Evolutionary conservation across 2,888 invertebrate species (phyloP).

Genomic region (Oscheius sp.): DNA sequence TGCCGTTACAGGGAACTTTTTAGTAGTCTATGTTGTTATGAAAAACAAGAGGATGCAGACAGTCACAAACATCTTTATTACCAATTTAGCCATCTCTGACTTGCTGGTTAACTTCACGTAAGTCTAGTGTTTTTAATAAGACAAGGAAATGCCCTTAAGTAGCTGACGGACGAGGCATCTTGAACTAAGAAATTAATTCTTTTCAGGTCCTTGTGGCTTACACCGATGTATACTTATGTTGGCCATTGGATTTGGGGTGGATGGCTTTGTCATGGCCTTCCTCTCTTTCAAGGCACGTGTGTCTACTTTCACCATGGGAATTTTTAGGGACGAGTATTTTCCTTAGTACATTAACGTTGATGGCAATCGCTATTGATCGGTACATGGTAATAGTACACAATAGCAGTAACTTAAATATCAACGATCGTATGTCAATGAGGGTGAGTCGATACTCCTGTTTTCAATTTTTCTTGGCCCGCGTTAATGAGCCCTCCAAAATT

Average conservation of each 20-base stretch:
- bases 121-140: constrained; percentile 29
- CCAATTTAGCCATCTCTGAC: constrained; percentile 92
- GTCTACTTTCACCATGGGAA: background rate
- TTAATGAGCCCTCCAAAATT: too few species aligned
- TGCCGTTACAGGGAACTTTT: constrained; percentile 86
- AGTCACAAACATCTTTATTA: constrained; percentile 95
- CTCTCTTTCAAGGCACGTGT: constrained; percentile 78
- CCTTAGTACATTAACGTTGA: constrained; percentile 93
- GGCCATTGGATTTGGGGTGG: constrained; percentile 91
- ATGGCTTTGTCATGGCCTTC: constrained; percentile 87
- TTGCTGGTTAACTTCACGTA: constrained; percentile 81
- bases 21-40: constrained; percentile 92
- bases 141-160: background rate
- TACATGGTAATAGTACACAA: constrained; percentile 95
- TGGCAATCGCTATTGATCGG: constrained; percentile 94
- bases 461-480: too few species aligned
- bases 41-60: constrained; percentile 95
- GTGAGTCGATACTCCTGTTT: too few species aligned
- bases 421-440: constrained; percentile 88
- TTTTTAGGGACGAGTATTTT: constrained; percentile 87
- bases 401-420: constrained; percentile 73
- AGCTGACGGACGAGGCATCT: background rate
- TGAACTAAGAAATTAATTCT: background rate
- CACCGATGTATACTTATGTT: constrained; percentile 90
- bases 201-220: constrained; percentile 91